phyloP scores from a whole-genome alignment of 2,888 invertebrate genomes.

The Carabus problematicus region DNA sequence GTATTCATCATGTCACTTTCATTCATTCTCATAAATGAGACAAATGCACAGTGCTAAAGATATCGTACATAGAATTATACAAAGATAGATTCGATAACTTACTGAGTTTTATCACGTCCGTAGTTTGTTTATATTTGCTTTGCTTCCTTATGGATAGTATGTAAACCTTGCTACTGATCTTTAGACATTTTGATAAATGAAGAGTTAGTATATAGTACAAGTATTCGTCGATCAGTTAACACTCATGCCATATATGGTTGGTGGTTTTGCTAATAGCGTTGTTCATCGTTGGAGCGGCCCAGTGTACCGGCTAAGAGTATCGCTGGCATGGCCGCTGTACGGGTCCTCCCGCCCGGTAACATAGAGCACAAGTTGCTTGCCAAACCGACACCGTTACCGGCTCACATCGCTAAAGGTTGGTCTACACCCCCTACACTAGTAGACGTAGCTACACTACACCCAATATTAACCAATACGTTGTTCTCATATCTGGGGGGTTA shows the following conservation, averaged over 20 bases:
- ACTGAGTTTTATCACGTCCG: too few species aligned
- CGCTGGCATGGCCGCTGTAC: slow-evolving; percentile 56
- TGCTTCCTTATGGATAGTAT: too few species aligned
- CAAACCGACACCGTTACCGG: slow-evolving; percentile 75
- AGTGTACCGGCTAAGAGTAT: slow-evolving; percentile 66
- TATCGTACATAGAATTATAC: too few species aligned
- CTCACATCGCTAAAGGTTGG: slow-evolving; percentile 77
- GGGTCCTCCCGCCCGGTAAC: slow-evolving; percentile 59
- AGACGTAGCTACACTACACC: slow-evolving; percentile 5
- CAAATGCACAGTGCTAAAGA: too few species aligned
- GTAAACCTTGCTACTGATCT: neutral
- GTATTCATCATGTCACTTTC: neutral
- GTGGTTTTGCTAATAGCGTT: slow-evolving; percentile 63
- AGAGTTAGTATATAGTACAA: neutral
- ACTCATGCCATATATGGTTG: neutral
- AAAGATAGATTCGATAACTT: too few species aligned
- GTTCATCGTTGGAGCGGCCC: slow-evolving; percentile 83
- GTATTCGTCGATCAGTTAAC: neutral
- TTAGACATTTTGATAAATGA: slow-evolving; percentile 9
- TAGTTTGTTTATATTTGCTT: too few species aligned
- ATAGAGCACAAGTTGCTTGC: slow-evolving; percentile 63
- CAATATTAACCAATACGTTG: neutral
- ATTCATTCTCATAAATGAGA: neutral
- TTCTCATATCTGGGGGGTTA: too few species aligned
- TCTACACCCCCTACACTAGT: neutral